Conservation (phyloP, 1,140 invertebrate species). For the Meteorus sp. region DNA sequence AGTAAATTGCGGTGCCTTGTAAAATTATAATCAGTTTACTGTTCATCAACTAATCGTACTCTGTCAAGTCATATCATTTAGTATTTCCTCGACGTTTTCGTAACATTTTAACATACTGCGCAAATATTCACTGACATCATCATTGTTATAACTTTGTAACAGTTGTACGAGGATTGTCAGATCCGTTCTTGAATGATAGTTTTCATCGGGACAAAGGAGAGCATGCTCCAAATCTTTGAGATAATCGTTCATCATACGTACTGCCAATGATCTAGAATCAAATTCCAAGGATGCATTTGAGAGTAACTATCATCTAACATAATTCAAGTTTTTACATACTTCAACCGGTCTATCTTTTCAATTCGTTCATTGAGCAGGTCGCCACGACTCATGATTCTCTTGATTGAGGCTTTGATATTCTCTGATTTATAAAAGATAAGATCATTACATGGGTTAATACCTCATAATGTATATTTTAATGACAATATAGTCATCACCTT, state of each 20-base stretch:
- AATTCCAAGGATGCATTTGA: neutral
- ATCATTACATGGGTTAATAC: too few relatives aligned
- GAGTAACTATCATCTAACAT: neutral
- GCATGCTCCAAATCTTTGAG: slow-evolving; percentile 44
- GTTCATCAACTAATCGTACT: neutral
- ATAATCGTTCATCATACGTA: slow-evolving; percentile 50
- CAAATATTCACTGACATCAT: slow-evolving; percentile 33
- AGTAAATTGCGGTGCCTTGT: slow-evolving; percentile 4
- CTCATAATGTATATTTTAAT: too few relatives aligned
- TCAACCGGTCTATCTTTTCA: slow-evolving; percentile 28
- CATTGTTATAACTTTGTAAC: slow-evolving; percentile 41
- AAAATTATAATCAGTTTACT: neutral
- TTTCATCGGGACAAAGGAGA: slow-evolving; percentile 42
- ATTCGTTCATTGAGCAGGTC: slow-evolving; percentile 35
- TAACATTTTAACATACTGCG: slow-evolving; percentile 42
- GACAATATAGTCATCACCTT: too few relatives aligned
- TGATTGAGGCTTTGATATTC: slow-evolving; percentile 29
- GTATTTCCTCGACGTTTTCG: slow-evolving; percentile 32
- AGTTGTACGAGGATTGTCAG: slow-evolving; percentile 60
- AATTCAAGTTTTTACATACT: slow-evolving; percentile 38
- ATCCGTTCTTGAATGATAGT: slow-evolving; percentile 60
- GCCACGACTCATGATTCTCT: slow-evolving; percentile 25
- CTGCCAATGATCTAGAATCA: slow-evolving; percentile 37
- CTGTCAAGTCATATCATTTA: slow-evolving; percentile 31
- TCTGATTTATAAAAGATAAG: slow-evolving; percentile 30